Conservation (phyloP, 2,797 vertebrate genomes). For the Coccyzus lansbergi region DNA sequence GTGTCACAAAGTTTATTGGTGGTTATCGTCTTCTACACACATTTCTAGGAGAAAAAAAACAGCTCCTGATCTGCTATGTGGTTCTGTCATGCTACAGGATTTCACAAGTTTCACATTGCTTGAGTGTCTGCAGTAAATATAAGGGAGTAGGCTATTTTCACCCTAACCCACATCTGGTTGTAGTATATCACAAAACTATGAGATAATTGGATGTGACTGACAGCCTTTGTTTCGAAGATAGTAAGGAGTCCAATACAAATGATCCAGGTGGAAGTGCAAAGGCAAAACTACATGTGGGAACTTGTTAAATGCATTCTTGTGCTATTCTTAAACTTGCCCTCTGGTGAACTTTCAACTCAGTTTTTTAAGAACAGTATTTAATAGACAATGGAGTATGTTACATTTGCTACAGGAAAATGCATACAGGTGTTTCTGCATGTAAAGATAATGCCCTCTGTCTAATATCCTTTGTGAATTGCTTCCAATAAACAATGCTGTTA, state of each 20-base stretch:
- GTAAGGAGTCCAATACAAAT: neutral
- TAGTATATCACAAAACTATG: neutral
- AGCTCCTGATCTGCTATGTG: neutral
- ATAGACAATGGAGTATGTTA: neutral
- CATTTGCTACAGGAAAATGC: neutral
- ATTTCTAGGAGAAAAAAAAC: neutral
- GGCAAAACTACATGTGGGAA: neutral
- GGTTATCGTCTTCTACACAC: neutral
- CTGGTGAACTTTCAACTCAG: neutral
- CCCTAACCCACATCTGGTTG: neutral
- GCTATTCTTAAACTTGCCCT: neutral
- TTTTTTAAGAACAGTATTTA: neutral
- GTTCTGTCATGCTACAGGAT: neutral
- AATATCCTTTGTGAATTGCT: neutral
- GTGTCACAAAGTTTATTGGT: neutral
- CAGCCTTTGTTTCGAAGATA: neutral
- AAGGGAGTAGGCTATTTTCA: neutral
- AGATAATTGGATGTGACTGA: neutral
- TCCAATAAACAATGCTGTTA: constrained; percentile 11
- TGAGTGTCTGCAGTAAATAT: neutral
- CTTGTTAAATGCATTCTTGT: neutral
- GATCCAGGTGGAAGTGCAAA: neutral
- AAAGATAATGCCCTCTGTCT: neutral
- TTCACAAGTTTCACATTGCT: neutral
- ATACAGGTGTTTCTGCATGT: neutral